These are phyloP conservation scores for Perithous albicinctus DNA, from an alignment of 2,888 invertebrate genomes.

Conservation along the genomic window DNA sequence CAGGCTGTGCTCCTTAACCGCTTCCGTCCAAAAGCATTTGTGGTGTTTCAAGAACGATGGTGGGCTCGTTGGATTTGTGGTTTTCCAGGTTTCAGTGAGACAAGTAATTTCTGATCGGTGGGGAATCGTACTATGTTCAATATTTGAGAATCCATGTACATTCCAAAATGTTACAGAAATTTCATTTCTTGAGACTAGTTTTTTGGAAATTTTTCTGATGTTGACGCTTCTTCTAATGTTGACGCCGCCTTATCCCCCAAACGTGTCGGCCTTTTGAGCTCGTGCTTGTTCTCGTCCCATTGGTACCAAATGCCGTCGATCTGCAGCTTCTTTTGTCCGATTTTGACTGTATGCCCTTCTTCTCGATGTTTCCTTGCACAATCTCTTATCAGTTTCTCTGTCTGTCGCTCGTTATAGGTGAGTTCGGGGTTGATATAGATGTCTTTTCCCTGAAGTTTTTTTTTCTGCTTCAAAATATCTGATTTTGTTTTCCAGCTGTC, in stretches of 20 bases:
- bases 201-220: neutral
- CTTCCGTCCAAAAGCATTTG: constrained; percentile 1
- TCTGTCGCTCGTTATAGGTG: neutral
- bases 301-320: neutral
- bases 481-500: neutral
- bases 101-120: constrained; percentile 1
- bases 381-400: neutral
- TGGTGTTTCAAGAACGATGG: neutral
- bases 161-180: constrained; percentile 9
- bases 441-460: neutral
- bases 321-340: neutral
- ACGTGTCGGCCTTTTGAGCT: neutral
- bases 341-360: neutral
- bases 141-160: constrained; percentile 10
- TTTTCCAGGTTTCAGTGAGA: constrained; percentile 7
- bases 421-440: neutral
- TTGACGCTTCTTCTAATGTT: neutral
- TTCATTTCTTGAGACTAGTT: neutral
- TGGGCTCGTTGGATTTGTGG: constrained; percentile 11
- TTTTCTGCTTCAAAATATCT: neutral
- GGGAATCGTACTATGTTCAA: neutral
- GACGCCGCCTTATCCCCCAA: neutral
- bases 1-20: neutral
- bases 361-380: neutral
- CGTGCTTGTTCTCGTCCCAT: neutral